Evolutionary conservation across 2,797 vertebrate genomes (phyloP), one percentile per base, ranked within the genome.

Genomic region (Channallabes apus): DNA sequence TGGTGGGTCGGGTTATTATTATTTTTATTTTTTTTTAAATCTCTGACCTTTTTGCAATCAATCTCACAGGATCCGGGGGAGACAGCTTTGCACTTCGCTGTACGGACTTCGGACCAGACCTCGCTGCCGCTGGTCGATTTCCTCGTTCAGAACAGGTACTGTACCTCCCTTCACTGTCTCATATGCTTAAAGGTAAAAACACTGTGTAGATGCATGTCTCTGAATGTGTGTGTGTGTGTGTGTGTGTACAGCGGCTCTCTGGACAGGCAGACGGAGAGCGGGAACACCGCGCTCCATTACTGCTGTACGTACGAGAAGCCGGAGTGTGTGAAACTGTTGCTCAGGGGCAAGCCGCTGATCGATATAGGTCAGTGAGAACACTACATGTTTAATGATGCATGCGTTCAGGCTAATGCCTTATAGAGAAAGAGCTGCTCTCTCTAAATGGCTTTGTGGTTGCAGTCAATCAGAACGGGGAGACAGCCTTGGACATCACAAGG

Each of bases 91-190:
- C 97, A 97, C 90, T 94, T 97, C 89, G 96, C 96, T 88, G 94
- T 97, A 85, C 94, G 96, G 89, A 97, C 95, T 85, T 95, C 96
- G 88, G 97, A 97, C 92, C 96, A 95, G 82, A 95, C 95, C 17
- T 96, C 96, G 71, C 95, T 97, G 86, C 97, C 96, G 91, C 92
- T 97, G 92, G 96, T 97, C 82, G 97, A 97, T 93, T 97, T 97
- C 90, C 95, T 97, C 85, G 96, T 97, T 86, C 97, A 97, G 92
- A 97, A 97, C 95, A 96, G 97, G 97, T 97, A 94, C 35, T 1
- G 5, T 72, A n/a, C 69, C 24, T 41, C n/a, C 9, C 14, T 17
- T 7, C 56, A 46, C 15, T 9, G 12, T 79, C 59, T 27, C 3
- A 2, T 38, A 9, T 18, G n/a, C 11, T 6, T 6, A 18, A 56